Evolutionary conservation across 1,140 invertebrate species (phyloP).

Genomic region (Trinorchestia longiramus): DNA sequence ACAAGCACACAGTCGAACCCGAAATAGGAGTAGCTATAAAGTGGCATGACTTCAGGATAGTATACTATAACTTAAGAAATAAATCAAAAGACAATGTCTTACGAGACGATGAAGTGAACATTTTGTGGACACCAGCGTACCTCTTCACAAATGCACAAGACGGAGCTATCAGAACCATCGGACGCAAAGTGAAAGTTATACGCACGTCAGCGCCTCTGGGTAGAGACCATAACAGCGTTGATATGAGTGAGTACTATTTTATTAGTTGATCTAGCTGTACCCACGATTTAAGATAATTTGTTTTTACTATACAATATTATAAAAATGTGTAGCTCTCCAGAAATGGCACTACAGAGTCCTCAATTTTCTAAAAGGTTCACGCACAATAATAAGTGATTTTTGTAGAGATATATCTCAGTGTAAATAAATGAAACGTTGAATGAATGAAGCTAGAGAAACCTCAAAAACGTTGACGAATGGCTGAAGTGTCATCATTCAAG

Average conservation of each 20-base stretch:
- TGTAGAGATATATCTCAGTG: neutral
- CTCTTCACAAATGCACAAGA: constrained; percentile 63
- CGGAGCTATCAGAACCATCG: constrained; percentile 59
- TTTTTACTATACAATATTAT: neutral
- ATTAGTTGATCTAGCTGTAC: neutral
- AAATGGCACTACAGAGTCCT: no score
- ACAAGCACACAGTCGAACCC: constrained; percentile 58
- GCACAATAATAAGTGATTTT: neutral
- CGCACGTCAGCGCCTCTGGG: constrained; percentile 36
- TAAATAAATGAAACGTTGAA: neutral
- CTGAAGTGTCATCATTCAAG: neutral
- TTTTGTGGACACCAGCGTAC: constrained; percentile 56
- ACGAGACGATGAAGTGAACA: constrained; percentile 35
- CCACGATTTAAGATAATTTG: neutral
- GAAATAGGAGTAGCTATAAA: constrained; percentile 58
- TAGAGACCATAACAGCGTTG: constrained; percentile 59
- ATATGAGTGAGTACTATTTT: constrained; percentile 58
- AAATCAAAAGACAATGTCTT: constrained; percentile 60
- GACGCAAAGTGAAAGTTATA: constrained; percentile 47
- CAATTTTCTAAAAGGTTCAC: neutral
- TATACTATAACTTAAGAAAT: constrained; percentile 59
- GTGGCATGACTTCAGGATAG: constrained; percentile 59
- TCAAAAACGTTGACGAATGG: neutral
- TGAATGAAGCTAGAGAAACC: neutral
- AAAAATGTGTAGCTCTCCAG: neutral